Base-by-base conservation (phyloP, 2,113 vertebrate species). In the Sapajus apella region DNA sequence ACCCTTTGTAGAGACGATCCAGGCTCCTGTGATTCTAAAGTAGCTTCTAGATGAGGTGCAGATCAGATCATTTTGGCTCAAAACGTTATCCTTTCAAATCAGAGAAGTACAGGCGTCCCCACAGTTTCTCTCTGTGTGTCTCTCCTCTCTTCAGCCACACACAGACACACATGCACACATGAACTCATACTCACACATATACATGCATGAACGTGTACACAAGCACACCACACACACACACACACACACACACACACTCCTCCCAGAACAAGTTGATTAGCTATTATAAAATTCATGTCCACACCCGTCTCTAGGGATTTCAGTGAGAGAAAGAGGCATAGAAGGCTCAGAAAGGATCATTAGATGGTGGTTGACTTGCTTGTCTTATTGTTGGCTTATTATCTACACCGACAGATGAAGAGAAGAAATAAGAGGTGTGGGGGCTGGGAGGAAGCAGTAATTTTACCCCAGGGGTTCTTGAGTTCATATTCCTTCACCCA, bases 201-300 rank as follows among this genome's bases (percentile, higher is more conserved):
- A 8, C 27, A 6, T 25, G 12, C 73, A 9, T 30, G 13, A 3
- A 43, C 2, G 6, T 25, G 23, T 68, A 14, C 3, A 23, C 35
- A 52, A 17, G 32, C 7, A 23, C 35, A 70, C 68, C n/a, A 16
- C 37, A 13, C 21, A 17, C 73, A 8, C 0, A 23, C 72, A 40
- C 0, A 3, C 11, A 0, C 12, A 3, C 73, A 8, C 40, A 8
- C 73, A 17, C 0, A 7, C 73, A 76, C 3, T 2, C 0, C 13
- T 85, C 23, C 30, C n/a, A 84, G 79, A 83, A 55, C 1, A 1
- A 68, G 72, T 32, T 5, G 45, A 6, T 56, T 35, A 32, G 40
- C 32, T 45, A 40, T 58, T 27, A 25, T 16, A 80, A 90, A 76
- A 86, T 21, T 64, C 13, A 11, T 37, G 56, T 14, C 43, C 43